Evolutionary conservation across 1,140 invertebrate genomes (phyloP).

Genomic region (Drosophila pseudoananassae): DNA sequence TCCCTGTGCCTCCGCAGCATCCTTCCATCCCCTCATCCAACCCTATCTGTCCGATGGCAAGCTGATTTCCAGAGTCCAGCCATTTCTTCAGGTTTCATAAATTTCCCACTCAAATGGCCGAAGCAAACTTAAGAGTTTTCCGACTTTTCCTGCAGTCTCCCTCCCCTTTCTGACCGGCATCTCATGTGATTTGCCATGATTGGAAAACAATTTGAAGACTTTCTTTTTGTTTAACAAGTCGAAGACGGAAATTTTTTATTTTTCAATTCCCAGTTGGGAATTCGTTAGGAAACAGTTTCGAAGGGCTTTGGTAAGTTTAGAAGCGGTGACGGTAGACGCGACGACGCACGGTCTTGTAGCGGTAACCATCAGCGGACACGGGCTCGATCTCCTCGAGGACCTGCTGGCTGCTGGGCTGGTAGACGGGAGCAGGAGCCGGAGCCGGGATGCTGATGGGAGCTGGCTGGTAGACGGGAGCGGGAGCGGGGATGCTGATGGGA

Average conservation of each 20-base stretch:
- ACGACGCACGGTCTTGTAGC: slow-evolving; percentile 76
- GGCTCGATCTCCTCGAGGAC: slow-evolving; percentile 66
- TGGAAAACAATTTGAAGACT: slow-evolving; percentile 67
- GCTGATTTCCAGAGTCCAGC: slow-evolving; percentile 50
- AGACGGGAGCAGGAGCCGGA: slow-evolving; percentile 34
- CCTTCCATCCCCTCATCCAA: neutral
- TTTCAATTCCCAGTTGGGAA: slow-evolving; percentile 47
- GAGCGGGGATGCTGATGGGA: slow-evolving; percentile 13
- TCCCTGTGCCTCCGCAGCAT: neutral
- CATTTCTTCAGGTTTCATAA: slow-evolving; percentile 63
- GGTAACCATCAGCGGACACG: slow-evolving; percentile 68
- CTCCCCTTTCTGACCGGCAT: neutral
- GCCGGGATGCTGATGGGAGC: slow-evolving; percentile 1
- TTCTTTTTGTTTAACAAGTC: slow-evolving; percentile 54
- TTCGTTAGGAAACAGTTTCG: slow-evolving; percentile 56
- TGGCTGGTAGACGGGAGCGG: slow-evolving; percentile 17
- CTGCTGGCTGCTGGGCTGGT: slow-evolving; percentile 42
- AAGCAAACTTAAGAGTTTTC: slow-evolving; percentile 32
- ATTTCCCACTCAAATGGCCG: slow-evolving; percentile 56
- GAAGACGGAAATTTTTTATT: slow-evolving; percentile 49
- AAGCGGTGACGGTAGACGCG: slow-evolving; percentile 68
- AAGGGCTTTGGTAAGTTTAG: slow-evolving; percentile 39
- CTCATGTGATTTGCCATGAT: slow-evolving; percentile 61
- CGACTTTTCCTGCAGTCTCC: neutral
- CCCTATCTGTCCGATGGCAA: slow-evolving; percentile 42